These are phyloP conservation scores for Elmis aenea DNA, from an alignment of 2,888 invertebrate genomes.

Conservation along the genomic window DNA sequence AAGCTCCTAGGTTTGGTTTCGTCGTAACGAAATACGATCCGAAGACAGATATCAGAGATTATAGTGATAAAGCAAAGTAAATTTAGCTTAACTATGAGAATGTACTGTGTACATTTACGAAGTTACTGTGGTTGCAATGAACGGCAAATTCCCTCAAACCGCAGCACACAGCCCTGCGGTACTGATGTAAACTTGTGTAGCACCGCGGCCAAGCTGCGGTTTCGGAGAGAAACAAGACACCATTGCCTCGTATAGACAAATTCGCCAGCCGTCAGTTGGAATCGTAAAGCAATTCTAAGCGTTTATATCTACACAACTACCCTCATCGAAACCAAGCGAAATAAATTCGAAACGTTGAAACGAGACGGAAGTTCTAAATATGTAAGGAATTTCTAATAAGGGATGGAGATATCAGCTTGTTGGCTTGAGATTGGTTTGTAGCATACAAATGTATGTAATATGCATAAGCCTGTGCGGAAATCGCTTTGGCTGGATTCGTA, in stretches of 20 bases:
- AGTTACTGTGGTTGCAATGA: constrained; percentile 25
- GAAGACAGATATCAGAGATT: no score
- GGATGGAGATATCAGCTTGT: constrained; percentile 35
- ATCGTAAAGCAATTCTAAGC: constrained; percentile 22
- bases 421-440: constrained; percentile 42
- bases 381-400: neutral
- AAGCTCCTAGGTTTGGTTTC: no score
- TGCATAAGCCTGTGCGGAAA: constrained; percentile 37
- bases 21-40: neutral
- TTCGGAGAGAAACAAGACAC: constrained; percentile 30
- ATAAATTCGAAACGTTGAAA: neutral
- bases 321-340: constrained; percentile 1
- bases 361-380: neutral
- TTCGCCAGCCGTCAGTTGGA: constrained; percentile 13
- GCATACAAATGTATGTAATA: constrained; percentile 43
- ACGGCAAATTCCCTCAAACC: constrained; percentile 31
- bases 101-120: neutral
- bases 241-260: constrained; percentile 16
- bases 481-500: constrained; percentile 34
- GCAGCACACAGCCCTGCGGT: constrained; percentile 41
- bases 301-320: no score
- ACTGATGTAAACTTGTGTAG: constrained; percentile 43
- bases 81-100: no score
- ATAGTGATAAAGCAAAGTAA: no score
- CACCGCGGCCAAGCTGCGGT: constrained; percentile 40